Percentiles rank a stretch among this genome's conserved stretches.
These are phyloP conservation scores for Drosophila micromelanica DNA, from an alignment of 1,140 invertebrate species.

Conservation along the genomic window DNA sequence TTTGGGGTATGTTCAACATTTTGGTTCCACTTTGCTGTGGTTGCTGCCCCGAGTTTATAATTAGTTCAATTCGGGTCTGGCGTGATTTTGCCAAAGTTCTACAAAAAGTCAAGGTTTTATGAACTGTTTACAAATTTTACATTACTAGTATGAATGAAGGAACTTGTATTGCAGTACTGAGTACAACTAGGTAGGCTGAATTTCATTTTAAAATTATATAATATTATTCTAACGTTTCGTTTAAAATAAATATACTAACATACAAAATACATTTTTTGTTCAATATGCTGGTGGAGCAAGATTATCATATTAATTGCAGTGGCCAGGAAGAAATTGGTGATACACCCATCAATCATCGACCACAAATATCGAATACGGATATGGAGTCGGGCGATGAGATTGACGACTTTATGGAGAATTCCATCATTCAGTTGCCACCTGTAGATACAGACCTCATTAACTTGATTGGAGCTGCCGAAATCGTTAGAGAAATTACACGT, in stretches of 20 bases:
- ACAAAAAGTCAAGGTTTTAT: conserved; percentile 28
- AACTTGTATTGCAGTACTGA: not conserved
- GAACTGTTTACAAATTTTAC: conserved; percentile 8
- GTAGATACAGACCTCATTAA: not conserved
- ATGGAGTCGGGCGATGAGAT: conserved; percentile 1
- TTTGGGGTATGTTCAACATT: conserved; percentile 47
- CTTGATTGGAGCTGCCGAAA: not conserved
- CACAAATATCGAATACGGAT: not conserved
- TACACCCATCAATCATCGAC: not conserved
- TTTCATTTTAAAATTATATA: not conserved
- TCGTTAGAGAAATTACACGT: not conserved
- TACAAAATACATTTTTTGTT: not conserved
- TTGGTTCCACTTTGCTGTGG: conserved; percentile 40
- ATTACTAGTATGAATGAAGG: not conserved
- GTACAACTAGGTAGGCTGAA: not conserved
- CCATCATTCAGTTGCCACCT: not conserved
- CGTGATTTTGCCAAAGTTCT: conserved; percentile 3
- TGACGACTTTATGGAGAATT: not conserved
- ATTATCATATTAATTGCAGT: not conserved
- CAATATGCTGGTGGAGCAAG: not conserved
- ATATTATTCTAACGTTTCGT: too few species aligned
- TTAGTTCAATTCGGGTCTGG: conserved; percentile 60
- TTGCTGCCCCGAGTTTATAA: conserved; percentile 54
- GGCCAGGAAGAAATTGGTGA: not conserved
- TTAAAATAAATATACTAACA: not conserved